phyloP scores from a whole-genome alignment of 2,113 vertebrate species.

The Passer domesticus region DNA sequence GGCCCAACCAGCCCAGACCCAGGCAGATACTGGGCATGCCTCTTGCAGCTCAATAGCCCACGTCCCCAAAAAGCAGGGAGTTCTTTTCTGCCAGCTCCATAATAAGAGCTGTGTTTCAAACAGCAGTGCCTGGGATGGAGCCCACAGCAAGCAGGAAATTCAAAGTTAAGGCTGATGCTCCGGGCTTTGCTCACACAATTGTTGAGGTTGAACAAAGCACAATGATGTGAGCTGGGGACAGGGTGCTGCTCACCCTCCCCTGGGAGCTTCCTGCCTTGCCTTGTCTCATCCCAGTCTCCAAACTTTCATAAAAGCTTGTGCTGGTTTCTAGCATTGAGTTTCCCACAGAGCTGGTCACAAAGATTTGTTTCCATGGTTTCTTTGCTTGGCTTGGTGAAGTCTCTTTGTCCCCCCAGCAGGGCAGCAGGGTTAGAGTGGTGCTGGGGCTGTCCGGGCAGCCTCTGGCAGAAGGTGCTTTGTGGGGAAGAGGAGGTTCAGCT shows the following conservation, averaged over 20 bases:
- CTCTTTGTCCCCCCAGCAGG: neutral
- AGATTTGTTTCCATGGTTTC: neutral
- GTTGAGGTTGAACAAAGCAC: conserved; percentile 31
- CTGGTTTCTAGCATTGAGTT: neutral
- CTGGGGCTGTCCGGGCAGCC: neutral
- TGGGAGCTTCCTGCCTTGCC: conserved; percentile 48
- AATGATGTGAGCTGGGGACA: conserved; percentile 11
- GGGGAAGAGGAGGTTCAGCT: neutral
- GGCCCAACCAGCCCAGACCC: neutral
- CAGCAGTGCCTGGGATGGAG: neutral
- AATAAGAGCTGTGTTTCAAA: neutral
- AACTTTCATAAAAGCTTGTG: neutral
- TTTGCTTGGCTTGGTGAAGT: neutral
- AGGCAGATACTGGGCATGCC: neutral
- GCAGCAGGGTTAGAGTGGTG: neutral
- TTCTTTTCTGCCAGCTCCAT: neutral
- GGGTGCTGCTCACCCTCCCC: neutral
- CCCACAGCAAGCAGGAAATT: conserved; percentile 54
- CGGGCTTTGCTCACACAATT: neutral
- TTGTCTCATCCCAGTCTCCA: neutral
- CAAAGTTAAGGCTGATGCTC: neutral
- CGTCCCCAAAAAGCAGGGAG: neutral
- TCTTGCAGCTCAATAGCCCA: neutral
- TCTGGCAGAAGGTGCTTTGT: neutral
- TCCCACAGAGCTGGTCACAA: neutral